Conservation (phyloP, 2,113 vertebrate genomes). For the Tragulus kanchil region DNA sequence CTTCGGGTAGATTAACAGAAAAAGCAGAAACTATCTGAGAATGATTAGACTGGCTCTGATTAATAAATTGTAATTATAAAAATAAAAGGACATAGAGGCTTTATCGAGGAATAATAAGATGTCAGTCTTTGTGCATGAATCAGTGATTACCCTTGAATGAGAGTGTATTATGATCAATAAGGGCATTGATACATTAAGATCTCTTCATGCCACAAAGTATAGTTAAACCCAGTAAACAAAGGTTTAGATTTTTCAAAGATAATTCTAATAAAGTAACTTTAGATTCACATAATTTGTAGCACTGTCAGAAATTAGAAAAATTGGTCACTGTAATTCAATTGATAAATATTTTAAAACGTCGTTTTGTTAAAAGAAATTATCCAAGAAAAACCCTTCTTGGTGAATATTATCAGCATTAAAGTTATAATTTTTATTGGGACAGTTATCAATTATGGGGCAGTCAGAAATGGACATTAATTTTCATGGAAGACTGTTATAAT, state of each 20-base stretch:
- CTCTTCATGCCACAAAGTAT: not conserved
- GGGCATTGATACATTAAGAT: not conserved
- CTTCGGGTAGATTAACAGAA: not conserved
- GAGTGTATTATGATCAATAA: not conserved
- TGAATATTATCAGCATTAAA: slow-evolving; percentile 10
- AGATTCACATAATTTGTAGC: not conserved
- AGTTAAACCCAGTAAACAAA: not conserved
- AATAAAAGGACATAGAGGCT: not conserved
- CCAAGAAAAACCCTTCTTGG: not conserved
- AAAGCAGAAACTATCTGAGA: not conserved
- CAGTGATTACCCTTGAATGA: not conserved
- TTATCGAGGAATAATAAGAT: not conserved
- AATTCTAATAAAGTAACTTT: not conserved
- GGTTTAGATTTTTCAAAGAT: not conserved
- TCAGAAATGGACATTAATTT: slow-evolving; percentile 22
- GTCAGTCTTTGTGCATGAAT: not conserved
- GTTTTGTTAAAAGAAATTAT: not conserved
- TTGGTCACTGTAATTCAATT: not conserved
- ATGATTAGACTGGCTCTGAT: not conserved
- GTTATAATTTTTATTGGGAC: not conserved
- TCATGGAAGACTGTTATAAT: not conserved
- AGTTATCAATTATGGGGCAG: not conserved
- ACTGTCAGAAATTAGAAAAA: not conserved
- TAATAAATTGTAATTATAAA: not conserved
- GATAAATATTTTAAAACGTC: too few species aligned